Evolutionary conservation across 2,113 vertebrate species (phyloP), one percentile per base, ranked within the genome.

Genomic region (Cryptoleucopteryx plumbea): DNA sequence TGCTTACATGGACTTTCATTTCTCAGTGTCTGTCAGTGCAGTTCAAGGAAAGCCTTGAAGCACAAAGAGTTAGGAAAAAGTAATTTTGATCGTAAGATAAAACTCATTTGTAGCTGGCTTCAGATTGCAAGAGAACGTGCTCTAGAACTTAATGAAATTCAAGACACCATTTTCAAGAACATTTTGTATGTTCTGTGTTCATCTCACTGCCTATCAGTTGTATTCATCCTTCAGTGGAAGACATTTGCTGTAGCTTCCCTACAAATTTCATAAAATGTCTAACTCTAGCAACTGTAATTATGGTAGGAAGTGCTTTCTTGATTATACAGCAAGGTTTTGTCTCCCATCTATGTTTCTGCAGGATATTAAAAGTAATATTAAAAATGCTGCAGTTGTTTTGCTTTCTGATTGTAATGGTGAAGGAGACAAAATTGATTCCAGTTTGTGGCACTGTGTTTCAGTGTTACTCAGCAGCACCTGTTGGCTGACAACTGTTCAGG

Each of bases 291-390:
- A 81, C 85, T 86, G 84, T 70, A 71, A 65, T 84, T 92, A 84
- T 21, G 12, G 36, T 43, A 75, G 82, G 56, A 56, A 16, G 6
- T 90, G 26, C 58, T 96, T 96, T 94, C 75, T 90, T 96, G 85
- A 95, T 96, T 93, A 84, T 77, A 66, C 2, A 19, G 56, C 45
- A 43, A 86, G 42, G 42, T 91, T 88, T 82, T 86, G n/a, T 95
- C 74, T 93, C 59, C n/a, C 67, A 92, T 21, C 25, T 93, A 95
- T 82, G 38, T 93, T 97, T 97, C 56, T 96, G 74, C 75, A 95
- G 77, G 81, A 72, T 96, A 95, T 95, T 95, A 96, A 96, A 97
- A 91, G 34, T 92, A 84, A 74, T 90, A 95, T 95, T 96, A 88
- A 95, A 97, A 94, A 94, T 86, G 36, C 34, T 92, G 50, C 81